Conservation (phyloP, 2,113 vertebrate species). For the Pluvianellus socialis region DNA sequence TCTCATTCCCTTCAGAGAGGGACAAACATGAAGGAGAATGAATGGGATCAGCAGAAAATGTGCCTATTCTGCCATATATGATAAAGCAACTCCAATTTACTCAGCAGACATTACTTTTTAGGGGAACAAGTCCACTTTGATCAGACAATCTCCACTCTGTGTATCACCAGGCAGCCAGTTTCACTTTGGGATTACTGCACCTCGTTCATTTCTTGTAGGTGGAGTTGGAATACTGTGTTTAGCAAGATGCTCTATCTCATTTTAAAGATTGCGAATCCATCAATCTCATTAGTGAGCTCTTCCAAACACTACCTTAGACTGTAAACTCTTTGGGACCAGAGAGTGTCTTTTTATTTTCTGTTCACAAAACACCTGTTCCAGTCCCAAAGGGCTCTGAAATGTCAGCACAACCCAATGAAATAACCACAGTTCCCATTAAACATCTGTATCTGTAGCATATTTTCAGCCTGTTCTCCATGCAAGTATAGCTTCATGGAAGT, state of each 20-base stretch:
- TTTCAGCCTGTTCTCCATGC: background rate
- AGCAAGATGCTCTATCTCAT: background rate
- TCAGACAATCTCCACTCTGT: background rate
- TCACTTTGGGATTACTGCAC: background rate
- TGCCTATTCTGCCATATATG: background rate
- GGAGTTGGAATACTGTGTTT: background rate
- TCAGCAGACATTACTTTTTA: background rate
- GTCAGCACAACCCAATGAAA: background rate
- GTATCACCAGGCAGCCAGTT: background rate
- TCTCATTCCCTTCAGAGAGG: background rate
- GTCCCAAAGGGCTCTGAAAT: background rate
- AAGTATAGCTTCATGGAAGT: background rate
- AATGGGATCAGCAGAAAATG: background rate
- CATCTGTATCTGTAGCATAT: background rate
- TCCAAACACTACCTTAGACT: background rate
- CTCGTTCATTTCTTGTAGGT: background rate
- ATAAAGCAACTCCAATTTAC: background rate
- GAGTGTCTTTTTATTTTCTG: background rate
- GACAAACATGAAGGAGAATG: background rate
- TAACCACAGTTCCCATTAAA: background rate
- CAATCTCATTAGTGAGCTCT: background rate
- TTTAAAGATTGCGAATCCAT: background rate
- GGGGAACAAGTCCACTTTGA: background rate
- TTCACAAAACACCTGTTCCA: background rate
- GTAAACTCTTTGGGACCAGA: background rate